phyloP scores from a whole-genome alignment of 1,140 invertebrate genomes.

The Brachionus manjavacas region DNA sequence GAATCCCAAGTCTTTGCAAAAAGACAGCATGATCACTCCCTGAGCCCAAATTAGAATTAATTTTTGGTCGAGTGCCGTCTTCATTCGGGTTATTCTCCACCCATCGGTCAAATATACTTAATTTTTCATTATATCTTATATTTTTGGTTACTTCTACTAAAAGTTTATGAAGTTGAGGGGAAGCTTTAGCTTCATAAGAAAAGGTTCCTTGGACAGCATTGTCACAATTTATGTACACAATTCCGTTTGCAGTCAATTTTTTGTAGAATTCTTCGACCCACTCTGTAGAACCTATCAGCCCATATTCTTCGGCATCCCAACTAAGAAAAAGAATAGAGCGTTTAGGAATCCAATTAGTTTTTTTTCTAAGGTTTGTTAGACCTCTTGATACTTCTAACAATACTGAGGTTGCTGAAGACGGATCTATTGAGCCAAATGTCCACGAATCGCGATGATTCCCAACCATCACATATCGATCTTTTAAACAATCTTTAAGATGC shows the following conservation, averaged over 20 bases:
- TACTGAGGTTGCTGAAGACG: conserved; percentile 59
- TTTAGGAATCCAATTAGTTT: conserved; percentile 57
- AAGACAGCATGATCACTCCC: conserved; percentile 19
- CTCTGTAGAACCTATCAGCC: conserved; percentile 59
- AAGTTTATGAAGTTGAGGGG: not conserved
- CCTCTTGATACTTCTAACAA: conserved; percentile 60
- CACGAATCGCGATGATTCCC: conserved; percentile 64
- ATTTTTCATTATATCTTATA: not conserved
- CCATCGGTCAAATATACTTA: conserved; percentile 12
- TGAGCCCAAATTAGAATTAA: conserved; percentile 16
- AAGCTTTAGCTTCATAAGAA: not conserved
- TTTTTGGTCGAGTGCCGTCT: not conserved
- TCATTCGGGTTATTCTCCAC: conserved; percentile 24
- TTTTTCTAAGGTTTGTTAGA: conserved; percentile 53
- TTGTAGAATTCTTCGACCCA: conserved; percentile 54
- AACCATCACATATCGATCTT: conserved; percentile 61
- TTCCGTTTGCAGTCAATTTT: conserved; percentile 44
- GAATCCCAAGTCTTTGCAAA: conserved; percentile 15
- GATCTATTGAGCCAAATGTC: conserved; percentile 62
- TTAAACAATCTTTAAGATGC: not conserved
- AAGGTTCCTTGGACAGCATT: conserved; percentile 46
- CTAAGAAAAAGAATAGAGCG: conserved; percentile 59
- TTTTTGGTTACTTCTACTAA: not conserved
- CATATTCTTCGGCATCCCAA: conserved; percentile 61
- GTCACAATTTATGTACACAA: conserved; percentile 54